phyloP scores from a whole-genome alignment of 2,113 vertebrate genomes.

The Ovis aries region ARS-UI_Ramb_v3.0 NC_056080.1:12480001-12480500 shows the following conservation, averaged over 20 bases:
- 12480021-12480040: neutral
- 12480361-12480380: neutral
- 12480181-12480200: neutral
- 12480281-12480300: neutral
- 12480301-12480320: neutral
- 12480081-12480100: neutral
- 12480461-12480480: neutral
- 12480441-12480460: neutral
- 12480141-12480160: neutral
- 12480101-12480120: neutral
- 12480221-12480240: neutral
- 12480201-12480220: neutral
- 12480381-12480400: neutral
- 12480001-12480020: conserved; percentile 23
- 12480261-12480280: neutral
- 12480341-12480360: neutral
- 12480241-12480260: neutral
- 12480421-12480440: neutral
- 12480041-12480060: neutral
- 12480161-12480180: neutral
- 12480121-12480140: neutral
- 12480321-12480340: neutral
- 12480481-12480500: neutral
- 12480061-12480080: neutral
- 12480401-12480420: neutral